Evolutionary conservation across 2,888 invertebrate species (phyloP).

Genomic region (Tolmerus cingulatus): DNA sequence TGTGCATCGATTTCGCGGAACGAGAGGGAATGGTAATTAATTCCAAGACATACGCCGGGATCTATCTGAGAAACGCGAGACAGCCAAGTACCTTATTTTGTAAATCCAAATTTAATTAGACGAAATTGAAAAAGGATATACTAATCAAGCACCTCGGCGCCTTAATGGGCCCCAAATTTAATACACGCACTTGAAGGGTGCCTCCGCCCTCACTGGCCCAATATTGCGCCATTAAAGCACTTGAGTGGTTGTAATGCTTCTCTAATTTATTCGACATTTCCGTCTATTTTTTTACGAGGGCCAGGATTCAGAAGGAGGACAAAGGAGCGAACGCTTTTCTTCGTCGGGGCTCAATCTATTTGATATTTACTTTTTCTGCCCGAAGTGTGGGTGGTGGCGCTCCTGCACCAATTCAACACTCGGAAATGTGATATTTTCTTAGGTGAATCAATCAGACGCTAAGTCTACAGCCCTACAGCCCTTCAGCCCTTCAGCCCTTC

Average conservation of each 20-base stretch:
- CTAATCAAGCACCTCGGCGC: constrained; percentile 30
- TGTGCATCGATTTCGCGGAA: not conserved
- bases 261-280: constrained; percentile 19
- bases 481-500: not conserved
- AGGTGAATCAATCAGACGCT: constrained; percentile 18
- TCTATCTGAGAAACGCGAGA: not conserved
- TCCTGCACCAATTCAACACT: not conserved
- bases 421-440: constrained; percentile 24
- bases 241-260: constrained; percentile 20
- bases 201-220: not conserved
- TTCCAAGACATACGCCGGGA: not conserved
- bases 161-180: constrained; percentile 14
- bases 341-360: not conserved
- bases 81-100: constrained; percentile 21
- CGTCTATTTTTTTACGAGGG: not conserved
- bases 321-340: not conserved
- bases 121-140: constrained; percentile 41
- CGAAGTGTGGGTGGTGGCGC: not conserved
- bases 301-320: not conserved
- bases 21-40: not conserved
- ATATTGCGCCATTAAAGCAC: not conserved
- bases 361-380: not conserved
- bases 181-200: constrained; percentile 1
- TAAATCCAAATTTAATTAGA: constrained; percentile 38
- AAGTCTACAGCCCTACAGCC: not conserved